phyloP scores from a whole-genome alignment of 1,140 invertebrate genomes.

The Frieseomelitta varia region DNA sequence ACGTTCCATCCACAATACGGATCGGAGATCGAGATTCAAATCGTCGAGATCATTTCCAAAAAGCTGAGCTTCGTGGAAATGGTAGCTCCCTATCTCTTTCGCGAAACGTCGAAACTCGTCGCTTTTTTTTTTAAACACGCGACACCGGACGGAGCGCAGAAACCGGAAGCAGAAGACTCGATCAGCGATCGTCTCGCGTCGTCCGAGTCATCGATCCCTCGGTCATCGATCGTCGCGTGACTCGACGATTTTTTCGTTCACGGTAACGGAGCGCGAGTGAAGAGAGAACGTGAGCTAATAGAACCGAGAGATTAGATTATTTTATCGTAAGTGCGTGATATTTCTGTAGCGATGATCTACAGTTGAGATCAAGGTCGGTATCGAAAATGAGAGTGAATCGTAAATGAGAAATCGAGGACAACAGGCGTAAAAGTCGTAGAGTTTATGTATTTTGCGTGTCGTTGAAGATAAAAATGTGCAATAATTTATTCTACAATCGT shows the following conservation, averaged over 20 bases:
- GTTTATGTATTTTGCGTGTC: no score
- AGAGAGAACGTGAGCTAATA: neutral
- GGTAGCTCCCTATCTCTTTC: neutral
- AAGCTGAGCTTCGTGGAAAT: neutral
- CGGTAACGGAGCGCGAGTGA: no score
- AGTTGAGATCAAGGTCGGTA: neutral
- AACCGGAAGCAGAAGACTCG: neutral
- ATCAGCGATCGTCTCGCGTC: neutral
- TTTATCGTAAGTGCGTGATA: neutral
- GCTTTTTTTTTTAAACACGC: neutral
- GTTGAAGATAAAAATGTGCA: no score
- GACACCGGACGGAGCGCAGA: conserved; percentile 14
- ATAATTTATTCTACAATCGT: no score
- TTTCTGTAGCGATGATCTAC: neutral
- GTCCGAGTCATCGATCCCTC: neutral
- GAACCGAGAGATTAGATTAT: conserved; percentile 16
- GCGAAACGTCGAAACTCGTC: neutral
- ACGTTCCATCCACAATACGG: neutral
- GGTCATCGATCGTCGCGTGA: neutral
- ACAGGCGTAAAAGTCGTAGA: no score
- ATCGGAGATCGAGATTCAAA: neutral
- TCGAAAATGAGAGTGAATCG: neutral
- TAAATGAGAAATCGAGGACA: neutral
- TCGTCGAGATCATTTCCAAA: neutral
- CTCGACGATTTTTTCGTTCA: neutral